Conservation (phyloP, 2,797 vertebrate genomes). For the Gallirallus australis region DNA sequence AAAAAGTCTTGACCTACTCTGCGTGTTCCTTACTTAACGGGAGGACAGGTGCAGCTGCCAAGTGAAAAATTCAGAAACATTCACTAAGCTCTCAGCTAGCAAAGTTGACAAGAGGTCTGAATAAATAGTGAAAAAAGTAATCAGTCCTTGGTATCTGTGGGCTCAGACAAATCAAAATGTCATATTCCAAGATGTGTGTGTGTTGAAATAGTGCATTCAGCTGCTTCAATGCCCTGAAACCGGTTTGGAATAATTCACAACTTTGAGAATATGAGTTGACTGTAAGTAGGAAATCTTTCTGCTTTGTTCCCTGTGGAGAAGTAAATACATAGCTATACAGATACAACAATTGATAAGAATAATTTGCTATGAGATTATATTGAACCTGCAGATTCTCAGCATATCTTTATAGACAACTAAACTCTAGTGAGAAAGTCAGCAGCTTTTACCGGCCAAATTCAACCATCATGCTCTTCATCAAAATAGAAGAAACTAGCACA, state of each 20-base stretch:
- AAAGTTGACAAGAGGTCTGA: not conserved
- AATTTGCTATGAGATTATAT: not conserved
- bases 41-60: not conserved
- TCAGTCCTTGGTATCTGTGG: not conserved
- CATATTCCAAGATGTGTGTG: not conserved
- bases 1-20: not conserved
- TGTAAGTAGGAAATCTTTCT: not conserved
- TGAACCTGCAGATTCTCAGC: not conserved
- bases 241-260: not conserved
- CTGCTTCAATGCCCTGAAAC: fast-evolving
- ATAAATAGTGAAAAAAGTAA: not conserved
- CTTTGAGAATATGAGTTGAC: not conserved
- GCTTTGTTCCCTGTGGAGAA: not conserved
- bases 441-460: not conserved
- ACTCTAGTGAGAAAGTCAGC: not conserved
- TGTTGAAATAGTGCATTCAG: not conserved
- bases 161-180: not conserved
- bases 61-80: not conserved
- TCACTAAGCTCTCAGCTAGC: not conserved
- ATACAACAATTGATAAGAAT: not conserved
- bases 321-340: not conserved
- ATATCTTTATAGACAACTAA: not conserved
- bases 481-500: not conserved
- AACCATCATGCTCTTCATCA: not conserved
- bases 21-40: not conserved